Evolutionary conservation across 2,888 invertebrate species (phyloP), one percentile per base, ranked within the genome.

Genomic region (Drosophila ochracea): DNA sequence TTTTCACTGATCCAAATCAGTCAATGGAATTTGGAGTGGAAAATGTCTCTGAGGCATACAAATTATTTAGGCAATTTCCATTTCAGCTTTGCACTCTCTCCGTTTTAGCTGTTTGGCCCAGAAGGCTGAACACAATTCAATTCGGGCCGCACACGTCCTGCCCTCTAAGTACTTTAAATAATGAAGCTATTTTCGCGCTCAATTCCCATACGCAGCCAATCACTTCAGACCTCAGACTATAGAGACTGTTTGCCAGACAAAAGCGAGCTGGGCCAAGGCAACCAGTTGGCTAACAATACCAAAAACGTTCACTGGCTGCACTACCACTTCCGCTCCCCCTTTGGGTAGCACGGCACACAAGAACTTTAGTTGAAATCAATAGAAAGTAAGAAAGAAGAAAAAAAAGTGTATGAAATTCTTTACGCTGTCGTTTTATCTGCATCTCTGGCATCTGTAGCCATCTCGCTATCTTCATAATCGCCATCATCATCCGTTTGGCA

Each of bases 151-250:
- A 47, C 70, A 33, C 57, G 50, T 53, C 6, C 64, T 74, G 80
- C 64, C 67, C 62, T 70, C 81, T 90, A 81, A 77, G 78, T 79
- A 90, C 85, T 90, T 85, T 90, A 88, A 86, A 88, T 90, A 90
- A 86, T 86, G 85, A 86, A 86, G 85, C 89, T 78, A 83, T 85
- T 85, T 85, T 90, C 85, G 85, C 85, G 90, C 90, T 78, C 89
- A 88, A 85, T 86, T 86, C 85, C 85, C 85, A 86, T 75, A 85
- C 78, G 85, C 86, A 85, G 89, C 78, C 85, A 86, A 86, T 86
- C 90, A 86, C 85, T 90, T 88, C 73, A 77, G 81, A 68, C 58
- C 63, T 47, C 60, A 49, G 71, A 61, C 58, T 63, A 39, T 28
- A 52, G 49, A 66, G 64, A 61, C 57, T 57, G 35, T 30, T 13